These are phyloP conservation scores for Leptinotarsa defecta DNA, from an alignment of 1,140 invertebrate species.

Conservation along the genomic window DNA sequence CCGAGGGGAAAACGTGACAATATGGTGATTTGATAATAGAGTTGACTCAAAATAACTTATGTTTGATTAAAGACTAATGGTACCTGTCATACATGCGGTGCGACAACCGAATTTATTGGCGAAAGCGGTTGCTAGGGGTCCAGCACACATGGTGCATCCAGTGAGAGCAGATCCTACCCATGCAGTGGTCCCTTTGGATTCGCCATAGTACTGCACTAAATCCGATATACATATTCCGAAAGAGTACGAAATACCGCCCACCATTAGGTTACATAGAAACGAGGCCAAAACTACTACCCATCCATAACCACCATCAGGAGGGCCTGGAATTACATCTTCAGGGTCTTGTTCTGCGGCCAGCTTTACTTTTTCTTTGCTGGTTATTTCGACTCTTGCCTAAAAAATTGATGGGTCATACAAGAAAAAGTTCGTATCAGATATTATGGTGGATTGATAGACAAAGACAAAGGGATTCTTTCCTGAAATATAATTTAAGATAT, in stretches of 20 bases:
- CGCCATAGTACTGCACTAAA: slow-evolving; percentile 80
- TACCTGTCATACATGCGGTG: slow-evolving; percentile 87
- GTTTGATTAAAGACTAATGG: too few species aligned
- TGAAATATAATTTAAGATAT: too few species aligned
- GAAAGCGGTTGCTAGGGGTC: slow-evolving; percentile 93
- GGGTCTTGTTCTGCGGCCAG: background rate
- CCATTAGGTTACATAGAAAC: slow-evolving; percentile 97
- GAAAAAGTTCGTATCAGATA: too few species aligned
- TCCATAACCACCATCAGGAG: slow-evolving; percentile 86
- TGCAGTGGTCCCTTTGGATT: slow-evolving; percentile 83
- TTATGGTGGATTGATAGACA: too few species aligned
- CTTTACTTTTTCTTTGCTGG: background rate
- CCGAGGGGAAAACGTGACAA: too few species aligned
- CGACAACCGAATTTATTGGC: slow-evolving; percentile 96
- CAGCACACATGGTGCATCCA: slow-evolving; percentile 67
- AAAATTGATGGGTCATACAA: background rate
- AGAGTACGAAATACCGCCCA: slow-evolving; percentile 95
- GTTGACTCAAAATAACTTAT: too few species aligned
- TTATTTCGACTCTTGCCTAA: background rate
- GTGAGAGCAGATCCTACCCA: slow-evolving; percentile 94
- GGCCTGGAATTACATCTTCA: slow-evolving; percentile 43
- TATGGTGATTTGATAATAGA: too few species aligned
- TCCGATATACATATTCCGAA: slow-evolving; percentile 87
- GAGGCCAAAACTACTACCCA: slow-evolving; percentile 94
- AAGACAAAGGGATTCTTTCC: too few species aligned